phyloP scores from a whole-genome alignment of 1,140 invertebrate genomes.

The Helicoverpa armigera region DNA sequence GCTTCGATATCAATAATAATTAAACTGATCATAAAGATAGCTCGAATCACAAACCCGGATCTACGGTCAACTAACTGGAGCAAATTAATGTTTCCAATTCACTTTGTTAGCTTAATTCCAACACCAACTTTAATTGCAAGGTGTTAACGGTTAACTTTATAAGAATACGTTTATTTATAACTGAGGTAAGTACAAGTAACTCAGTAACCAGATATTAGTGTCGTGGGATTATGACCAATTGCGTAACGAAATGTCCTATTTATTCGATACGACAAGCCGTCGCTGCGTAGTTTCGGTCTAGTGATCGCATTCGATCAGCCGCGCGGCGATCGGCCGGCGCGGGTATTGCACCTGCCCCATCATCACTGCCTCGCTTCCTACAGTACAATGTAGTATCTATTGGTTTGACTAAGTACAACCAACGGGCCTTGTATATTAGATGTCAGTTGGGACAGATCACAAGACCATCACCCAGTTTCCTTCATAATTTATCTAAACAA shows the following conservation, averaged over 20 bases:
- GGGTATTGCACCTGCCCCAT: constrained; percentile 22
- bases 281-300: constrained; percentile 47
- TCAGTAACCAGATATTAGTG: constrained; percentile 39
- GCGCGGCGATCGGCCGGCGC: constrained; percentile 13
- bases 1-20: constrained; percentile 16
- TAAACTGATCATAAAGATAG: constrained; percentile 28
- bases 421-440: neutral
- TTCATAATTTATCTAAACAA: constrained; percentile 16
- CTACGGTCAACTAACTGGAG: constrained; percentile 31
- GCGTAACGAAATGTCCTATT: constrained; percentile 46
- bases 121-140: neutral
- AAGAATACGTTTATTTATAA: constrained; percentile 16
- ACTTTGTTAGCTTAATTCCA: constrained; percentile 10
- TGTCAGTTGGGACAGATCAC: constrained; percentile 12
- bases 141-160: neutral
- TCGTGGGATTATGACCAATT: constrained; percentile 46
- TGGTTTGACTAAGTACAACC: neutral
- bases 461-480: neutral
- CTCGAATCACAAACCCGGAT: constrained; percentile 24
- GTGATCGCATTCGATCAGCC: constrained; percentile 45
- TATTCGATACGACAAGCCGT: constrained; percentile 35
- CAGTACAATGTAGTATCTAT: neutral
- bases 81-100: constrained; percentile 29
- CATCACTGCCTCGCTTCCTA: constrained; percentile 13
- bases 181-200: neutral